Conservation (phyloP, 2,113 vertebrate species). For the Monopterus albus region DNA sequence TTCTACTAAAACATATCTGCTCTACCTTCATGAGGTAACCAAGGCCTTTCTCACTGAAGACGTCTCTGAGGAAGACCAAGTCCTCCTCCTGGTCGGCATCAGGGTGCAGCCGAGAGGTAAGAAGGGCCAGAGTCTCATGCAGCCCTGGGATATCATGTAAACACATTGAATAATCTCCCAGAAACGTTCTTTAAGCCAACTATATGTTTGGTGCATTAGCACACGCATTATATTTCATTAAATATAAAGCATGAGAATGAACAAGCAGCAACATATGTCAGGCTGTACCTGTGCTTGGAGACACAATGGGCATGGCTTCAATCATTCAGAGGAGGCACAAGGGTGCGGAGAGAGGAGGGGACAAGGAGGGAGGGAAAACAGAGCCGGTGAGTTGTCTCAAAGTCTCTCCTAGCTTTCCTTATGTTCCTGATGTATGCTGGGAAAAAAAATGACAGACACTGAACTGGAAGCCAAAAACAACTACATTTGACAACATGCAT, state of each 20-base stretch:
- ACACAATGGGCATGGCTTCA: conserved; percentile 89
- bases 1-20: neutral
- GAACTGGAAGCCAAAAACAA: conserved; percentile 13
- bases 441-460: neutral
- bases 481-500: neutral
- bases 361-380: conserved; percentile 23
- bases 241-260: conserved; percentile 3
- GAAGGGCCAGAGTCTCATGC: conserved; percentile 92
- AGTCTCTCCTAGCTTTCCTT: conserved; percentile 1
- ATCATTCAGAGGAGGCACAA: conserved; percentile 59
- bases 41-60: conserved; percentile 94
- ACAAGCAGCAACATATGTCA: neutral
- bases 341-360: conserved; percentile 13
- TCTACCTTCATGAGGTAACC: conserved; percentile 92
- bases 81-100: conserved; percentile 93
- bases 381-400: neutral
- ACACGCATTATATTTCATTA: conserved; percentile 29
- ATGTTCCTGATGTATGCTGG: conserved; percentile 18
- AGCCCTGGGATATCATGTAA: conserved; percentile 81
- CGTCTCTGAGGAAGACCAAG: conserved; percentile 90
- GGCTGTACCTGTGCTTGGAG: conserved; percentile 86
- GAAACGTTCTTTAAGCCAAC: neutral
- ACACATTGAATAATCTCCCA: neutral
- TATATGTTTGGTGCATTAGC: neutral
- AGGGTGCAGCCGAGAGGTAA: conserved; percentile 94